These are phyloP conservation scores for Archaeoteleia sp. DNA, from an alignment of 2,888 invertebrate species.

Conservation along the genomic window DNA sequence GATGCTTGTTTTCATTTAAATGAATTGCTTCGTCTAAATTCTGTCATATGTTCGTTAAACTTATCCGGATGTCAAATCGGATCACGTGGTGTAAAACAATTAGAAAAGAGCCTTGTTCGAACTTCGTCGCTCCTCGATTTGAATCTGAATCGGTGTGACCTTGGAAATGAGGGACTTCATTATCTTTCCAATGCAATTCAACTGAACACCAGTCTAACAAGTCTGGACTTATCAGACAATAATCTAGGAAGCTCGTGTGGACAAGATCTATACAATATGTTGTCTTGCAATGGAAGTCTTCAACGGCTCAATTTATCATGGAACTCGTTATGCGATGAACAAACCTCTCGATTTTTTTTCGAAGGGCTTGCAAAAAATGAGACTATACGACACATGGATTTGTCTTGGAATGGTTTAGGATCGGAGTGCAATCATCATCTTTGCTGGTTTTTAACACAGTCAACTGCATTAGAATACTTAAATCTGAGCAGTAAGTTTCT, in stretches of 20 bases:
- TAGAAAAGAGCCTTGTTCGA: constrained; percentile 19
- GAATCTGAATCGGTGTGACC: constrained; percentile 29
- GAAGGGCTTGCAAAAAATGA: constrained; percentile 68
- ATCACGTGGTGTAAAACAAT: constrained; percentile 9
- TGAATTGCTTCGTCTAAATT: constrained; percentile 23
- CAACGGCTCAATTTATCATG: constrained; percentile 6
- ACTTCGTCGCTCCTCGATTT: constrained; percentile 20
- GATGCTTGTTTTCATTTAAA: constrained; percentile 35
- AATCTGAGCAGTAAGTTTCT: constrained; percentile 62
- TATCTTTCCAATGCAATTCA: constrained; percentile 20
- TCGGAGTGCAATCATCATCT: constrained; percentile 59
- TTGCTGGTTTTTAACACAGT: constrained; percentile 52
- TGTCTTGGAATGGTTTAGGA: constrained; percentile 75
- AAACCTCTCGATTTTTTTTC: constrained; percentile 68
- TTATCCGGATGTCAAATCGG: constrained; percentile 38
- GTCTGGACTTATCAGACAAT: constrained; percentile 24
- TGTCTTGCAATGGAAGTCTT: constrained; percentile 25
- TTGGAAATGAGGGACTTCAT: constrained; percentile 29
- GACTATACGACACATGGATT: constrained; percentile 18
- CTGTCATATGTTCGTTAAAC: constrained; percentile 20
- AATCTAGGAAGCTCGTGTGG: constrained; percentile 22
- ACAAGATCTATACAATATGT: constrained; percentile 25
- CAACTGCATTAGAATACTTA: constrained; percentile 55
- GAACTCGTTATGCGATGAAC: constrained; percentile 26
- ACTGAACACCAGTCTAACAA: constrained; percentile 18